Evolutionary conservation across 2,113 vertebrate species (phyloP), one percentile per base, ranked within the genome.

Genomic region (Megaceryle maxima): DNA sequence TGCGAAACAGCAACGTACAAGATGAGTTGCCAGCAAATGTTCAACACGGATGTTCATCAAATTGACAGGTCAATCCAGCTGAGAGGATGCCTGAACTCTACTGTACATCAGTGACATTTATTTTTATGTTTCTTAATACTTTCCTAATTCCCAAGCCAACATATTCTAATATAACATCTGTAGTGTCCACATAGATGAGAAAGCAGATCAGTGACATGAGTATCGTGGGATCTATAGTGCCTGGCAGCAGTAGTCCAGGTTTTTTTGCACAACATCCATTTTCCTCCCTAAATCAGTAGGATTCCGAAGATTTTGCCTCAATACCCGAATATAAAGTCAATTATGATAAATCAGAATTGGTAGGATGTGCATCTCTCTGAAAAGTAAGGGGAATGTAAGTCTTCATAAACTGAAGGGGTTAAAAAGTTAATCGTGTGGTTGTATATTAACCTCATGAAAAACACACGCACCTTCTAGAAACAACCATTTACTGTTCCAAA

Each of bases 381-480:
- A 87, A 69, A 35, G 3, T 48, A 33, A 86, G 13, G 31, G 53
- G 16, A 86, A 77, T 9, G 21, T 53, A 86, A 80, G 70, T 46
- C 80, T 87, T 78, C 29, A 21, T 26, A 18, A 48, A 72, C 20
- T 37, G 44, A 92, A 83, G 37, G 1, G 1, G 64, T 81, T 86
- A 75, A 88, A 67, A 94, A 74, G 51, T 84, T 67, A 70, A 35
- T n/a, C 24, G 22, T 5, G 18, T 77, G 22, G 60, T 9, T 91
- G 43, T 55, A 53, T 67, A 60, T 72, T 87, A 94, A 92, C 77
- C 60, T 83, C 67, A 59, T 2, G 46, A 72, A 92, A 94, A 88
- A 77, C 37, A 14, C 1, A 35, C 76, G 22, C 18, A 29, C 29
- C 21, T n/a, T 88, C 63, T 57, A 85, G 50, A 93, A 93, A 55